Evolutionary conservation across 92 coral and sea anemone species (phyloP).

Genomic region (Zoanthus gigantus): DNA sequence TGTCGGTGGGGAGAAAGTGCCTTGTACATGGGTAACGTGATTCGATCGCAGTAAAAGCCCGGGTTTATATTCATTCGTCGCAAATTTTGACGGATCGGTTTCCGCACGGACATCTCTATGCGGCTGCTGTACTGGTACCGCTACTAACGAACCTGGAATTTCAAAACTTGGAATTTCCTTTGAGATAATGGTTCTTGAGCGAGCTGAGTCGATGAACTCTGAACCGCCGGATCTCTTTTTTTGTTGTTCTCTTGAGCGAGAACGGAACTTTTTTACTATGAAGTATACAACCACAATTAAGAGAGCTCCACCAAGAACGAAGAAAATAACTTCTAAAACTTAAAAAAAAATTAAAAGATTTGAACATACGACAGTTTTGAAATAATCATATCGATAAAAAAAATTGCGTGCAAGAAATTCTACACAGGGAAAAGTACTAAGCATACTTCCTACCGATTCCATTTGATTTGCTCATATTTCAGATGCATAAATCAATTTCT

Average conservation of each 20-base stretch:
- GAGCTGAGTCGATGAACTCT: slow-evolving; percentile 22
- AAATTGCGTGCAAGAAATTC: neutral
- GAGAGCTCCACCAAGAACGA: slow-evolving; percentile 19
- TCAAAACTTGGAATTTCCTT: slow-evolving; percentile 29
- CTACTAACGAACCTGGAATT: slow-evolving; percentile 19
- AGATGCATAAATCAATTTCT: neutral
- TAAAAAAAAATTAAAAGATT: neutral
- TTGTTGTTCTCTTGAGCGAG: neutral
- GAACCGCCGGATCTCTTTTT: neutral
- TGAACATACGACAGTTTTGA: neutral
- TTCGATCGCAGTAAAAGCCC: slow-evolving; percentile 21
- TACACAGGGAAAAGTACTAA: slow-evolving; percentile 5
- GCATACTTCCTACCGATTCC: neutral
- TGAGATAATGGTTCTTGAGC: slow-evolving; percentile 35
- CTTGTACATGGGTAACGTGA: slow-evolving; percentile 25
- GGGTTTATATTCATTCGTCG: slow-evolving; percentile 18
- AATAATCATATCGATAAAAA: neutral
- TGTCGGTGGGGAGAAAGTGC: slow-evolving; percentile 8
- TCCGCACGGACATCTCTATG: slow-evolving; percentile 20
- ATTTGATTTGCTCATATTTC: slow-evolving; percentile 17
- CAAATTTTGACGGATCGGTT: slow-evolving; percentile 39
- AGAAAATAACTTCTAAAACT: slow-evolving; percentile 36
- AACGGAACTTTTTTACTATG: slow-evolving; percentile 30
- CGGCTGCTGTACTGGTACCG: slow-evolving; percentile 29
- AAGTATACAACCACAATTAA: slow-evolving; percentile 36